Evolutionary conservation across 2,797 vertebrate genomes (phyloP), one percentile per base, ranked within the genome.

Genomic region (Megalops cyprinoides): DNA sequence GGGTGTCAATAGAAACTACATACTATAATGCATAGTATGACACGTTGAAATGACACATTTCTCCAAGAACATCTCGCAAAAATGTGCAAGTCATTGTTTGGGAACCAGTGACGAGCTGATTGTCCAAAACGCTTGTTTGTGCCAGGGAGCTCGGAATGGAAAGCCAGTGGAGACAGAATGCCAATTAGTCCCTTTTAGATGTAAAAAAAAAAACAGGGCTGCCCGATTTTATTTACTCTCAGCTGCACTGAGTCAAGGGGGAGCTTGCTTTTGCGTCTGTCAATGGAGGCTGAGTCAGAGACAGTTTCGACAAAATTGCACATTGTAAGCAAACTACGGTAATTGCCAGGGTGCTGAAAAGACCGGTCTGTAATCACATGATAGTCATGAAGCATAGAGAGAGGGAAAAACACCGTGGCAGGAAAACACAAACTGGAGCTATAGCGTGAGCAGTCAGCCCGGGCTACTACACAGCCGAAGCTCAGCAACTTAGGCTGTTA

Each of bases 271-370:
- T 82, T 91, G 81, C 92, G n/a, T 91, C 87, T 87, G 78, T 88
- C 84, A 90, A 84, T 90, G 85, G 85, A 44, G 62, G 88, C 92
- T 74, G 81, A 90, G 86, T 90, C 89, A 84, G 78, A 85, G 86
- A 89, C 85, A 88, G 88, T 89, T 88, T 84, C 87, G 83, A 87
- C 86, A 87, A 89, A 89, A 87, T 89, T 92, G 89, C 86, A 92
- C 90, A 93, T 92, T 93, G 90, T 88, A 84, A 88, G 88, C 84
- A 90, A 89, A 91, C 86, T 89, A 80, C 89, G 89, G 88, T 81
- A 74, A 93, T 90, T 87, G 87, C 92, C 87, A 90, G 92, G 93
- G 93, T 86, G 91, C 90, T 93, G 90, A 93, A 93, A 92, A 87
- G 82, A 76, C 85, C 88, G 84, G 83, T 87, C 89, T 88, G 90